Evolutionary conservation across 1,140 invertebrate genomes (phyloP), one percentile per base, ranked within the genome.

Genomic region (Bicyclus anynana): DNA sequence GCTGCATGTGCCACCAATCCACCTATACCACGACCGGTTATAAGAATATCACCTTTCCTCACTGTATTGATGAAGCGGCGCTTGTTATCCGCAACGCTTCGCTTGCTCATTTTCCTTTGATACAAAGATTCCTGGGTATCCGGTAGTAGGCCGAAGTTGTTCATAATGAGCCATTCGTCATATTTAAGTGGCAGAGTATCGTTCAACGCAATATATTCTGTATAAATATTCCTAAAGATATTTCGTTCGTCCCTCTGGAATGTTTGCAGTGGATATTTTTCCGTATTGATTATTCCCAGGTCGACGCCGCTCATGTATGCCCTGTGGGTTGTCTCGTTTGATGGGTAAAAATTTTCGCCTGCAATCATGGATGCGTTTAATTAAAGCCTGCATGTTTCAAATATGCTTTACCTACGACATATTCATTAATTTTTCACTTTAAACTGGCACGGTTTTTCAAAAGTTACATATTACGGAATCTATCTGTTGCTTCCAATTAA

Each of bases 121-220:
- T 74, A 78, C 50, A 82, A 51, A n/a, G 74, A 85, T 59, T 80
- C 75, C 17, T 82, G 69, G 10, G 77, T 81, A 55, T 82, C 74
- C 7, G 57, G 47, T 13, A 81, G 37, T 61, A 83, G 67, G 0
- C 77, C 75, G 37, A 74, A 86, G 56, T 82, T 77, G 49, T 83
- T 82, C 57, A 74, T 72, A 50, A 84, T 58, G 13, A 81, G 69
- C 72, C 76, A 84, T 38, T 84, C 73, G 14, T 69, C 54, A 53
- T 84, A 84, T 69, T 69, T 74, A 66, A 77, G 54, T 35, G 67
- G 62, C 5, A 69, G 42, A n/a, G 60, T 80, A 40, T 33, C 60
- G 53, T 85, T 79, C 20, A 65, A 33, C 27, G 55, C 42, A 10
- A 49, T 46, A 29, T 74, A 77, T 57, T 81, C 69, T 16, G 49